Evolutionary conservation across 1,140 invertebrate genomes (phyloP).

Genomic region (Papilio dardanus): DNA sequence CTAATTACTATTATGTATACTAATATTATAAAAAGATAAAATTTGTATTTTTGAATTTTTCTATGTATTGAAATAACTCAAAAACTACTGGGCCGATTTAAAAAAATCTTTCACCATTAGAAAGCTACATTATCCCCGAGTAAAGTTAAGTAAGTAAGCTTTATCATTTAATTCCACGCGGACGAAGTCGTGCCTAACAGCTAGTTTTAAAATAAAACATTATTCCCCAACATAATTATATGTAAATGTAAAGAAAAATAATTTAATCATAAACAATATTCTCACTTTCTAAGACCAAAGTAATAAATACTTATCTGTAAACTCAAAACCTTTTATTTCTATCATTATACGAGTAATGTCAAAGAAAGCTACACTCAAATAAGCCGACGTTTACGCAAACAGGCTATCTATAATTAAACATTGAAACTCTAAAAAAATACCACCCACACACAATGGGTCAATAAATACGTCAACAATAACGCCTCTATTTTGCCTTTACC

Average conservation of each 20-base stretch:
- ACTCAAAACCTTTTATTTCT: background rate
- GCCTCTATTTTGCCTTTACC: conserved; percentile 42
- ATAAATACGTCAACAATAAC: conserved; percentile 42
- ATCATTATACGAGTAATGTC: conserved; percentile 24
- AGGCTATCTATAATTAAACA: conserved; percentile 27
- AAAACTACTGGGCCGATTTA: too few species aligned
- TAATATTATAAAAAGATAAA: too few species aligned
- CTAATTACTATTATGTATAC: too few species aligned
- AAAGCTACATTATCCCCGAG: too few species aligned
- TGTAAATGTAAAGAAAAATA: background rate
- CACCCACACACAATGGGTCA: conserved; percentile 39
- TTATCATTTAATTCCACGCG: too few species aligned
- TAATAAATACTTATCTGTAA: background rate
- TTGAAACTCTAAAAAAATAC: conserved; percentile 22
- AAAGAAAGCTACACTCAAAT: conserved; percentile 26
- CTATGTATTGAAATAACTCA: too few species aligned
- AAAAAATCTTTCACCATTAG: too few species aligned
- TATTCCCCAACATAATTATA: too few species aligned
- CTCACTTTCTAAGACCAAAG: background rate
- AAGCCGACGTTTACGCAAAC: conserved; percentile 9
- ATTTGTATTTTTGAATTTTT: too few species aligned
- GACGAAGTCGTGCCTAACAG: too few species aligned
- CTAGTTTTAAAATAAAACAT: too few species aligned
- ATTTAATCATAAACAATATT: background rate
- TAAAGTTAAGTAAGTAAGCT: too few species aligned